These are phyloP conservation scores for Sebastes nivosus DNA, from an alignment of 2,797 vertebrate genomes.

Conservation along the genomic window DNA sequence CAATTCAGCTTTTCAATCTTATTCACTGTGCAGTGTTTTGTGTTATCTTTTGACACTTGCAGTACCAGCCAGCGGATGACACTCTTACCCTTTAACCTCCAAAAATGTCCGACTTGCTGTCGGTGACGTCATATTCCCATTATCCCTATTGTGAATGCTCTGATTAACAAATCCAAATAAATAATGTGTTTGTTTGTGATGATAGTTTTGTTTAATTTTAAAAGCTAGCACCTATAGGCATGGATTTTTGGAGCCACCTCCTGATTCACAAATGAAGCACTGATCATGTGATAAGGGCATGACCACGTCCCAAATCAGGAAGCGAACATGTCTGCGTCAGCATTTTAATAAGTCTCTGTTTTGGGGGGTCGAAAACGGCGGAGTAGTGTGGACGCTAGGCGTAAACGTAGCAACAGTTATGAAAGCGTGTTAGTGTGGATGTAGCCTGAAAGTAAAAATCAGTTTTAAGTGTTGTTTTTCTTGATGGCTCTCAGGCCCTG, in stretches of 20 bases:
- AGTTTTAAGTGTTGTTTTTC: conserved; percentile 35
- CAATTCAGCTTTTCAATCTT: too few relatives aligned
- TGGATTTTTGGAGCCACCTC: background rate
- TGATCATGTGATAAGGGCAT: background rate
- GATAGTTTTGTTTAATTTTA: background rate
- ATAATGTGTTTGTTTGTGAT: background rate
- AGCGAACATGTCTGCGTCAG: background rate
- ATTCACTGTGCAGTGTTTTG: too few relatives aligned
- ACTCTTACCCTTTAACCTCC: too few relatives aligned
- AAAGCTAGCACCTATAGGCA: too few relatives aligned
- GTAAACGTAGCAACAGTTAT: conserved; percentile 42
- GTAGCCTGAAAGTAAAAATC: background rate
- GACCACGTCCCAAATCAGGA: background rate
- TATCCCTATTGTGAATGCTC: too few relatives aligned
- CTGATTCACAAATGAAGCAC: background rate
- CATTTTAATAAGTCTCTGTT: background rate
- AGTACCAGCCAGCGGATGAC: too few relatives aligned
- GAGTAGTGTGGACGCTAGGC: too few relatives aligned
- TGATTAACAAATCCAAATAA: too few relatives aligned
- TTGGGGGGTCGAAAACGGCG: background rate
- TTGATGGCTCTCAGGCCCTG: conserved; percentile 48
- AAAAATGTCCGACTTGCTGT: too few relatives aligned
- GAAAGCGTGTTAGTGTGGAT: background rate
- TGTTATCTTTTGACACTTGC: too few relatives aligned
- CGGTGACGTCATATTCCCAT: too few relatives aligned